phyloP scores from a whole-genome alignment of 2,888 invertebrate genomes.

The Agapetus fuscipes region DNA sequence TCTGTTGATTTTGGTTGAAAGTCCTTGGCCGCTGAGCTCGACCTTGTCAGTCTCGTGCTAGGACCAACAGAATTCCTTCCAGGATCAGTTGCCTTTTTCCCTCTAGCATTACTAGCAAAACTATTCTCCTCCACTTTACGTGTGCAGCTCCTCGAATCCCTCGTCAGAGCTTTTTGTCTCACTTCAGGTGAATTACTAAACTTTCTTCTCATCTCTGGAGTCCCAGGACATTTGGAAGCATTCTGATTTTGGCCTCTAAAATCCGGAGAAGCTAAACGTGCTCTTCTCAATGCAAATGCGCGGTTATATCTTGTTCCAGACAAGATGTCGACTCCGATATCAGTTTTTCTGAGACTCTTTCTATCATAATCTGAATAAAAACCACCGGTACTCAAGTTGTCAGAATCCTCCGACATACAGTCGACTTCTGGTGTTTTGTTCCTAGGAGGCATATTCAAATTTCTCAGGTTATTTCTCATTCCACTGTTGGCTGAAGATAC shows the following conservation, averaged over 20 bases:
- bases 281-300: conserved; percentile 58
- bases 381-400: conserved; percentile 27
- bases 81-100: conserved; percentile 24
- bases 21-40: conserved; percentile 42
- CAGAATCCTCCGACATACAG: conserved; percentile 36
- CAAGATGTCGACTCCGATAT: conserved; percentile 27
- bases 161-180: conserved; percentile 7
- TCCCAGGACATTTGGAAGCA: conserved; percentile 48
- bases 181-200: conserved; percentile 28
- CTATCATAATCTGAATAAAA: conserved; percentile 25
- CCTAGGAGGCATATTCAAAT: conserved; percentile 4
- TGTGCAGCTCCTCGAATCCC: conserved; percentile 13
- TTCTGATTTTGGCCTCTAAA: conserved; percentile 27
- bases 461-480: conserved; percentile 34
- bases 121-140: conserved; percentile 9
- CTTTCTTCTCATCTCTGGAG: conserved; percentile 52
- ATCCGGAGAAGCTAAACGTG: conserved; percentile 46
- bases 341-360: conserved; percentile 6
- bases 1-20: conserved; percentile 28
- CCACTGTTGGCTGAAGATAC: conserved; percentile 14
- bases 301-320: conserved; percentile 59
- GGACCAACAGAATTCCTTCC: no score
- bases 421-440: conserved; percentile 25
- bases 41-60: conserved; percentile 39
- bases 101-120: not conserved